Evolutionary conservation across 2,113 vertebrate genomes (phyloP).

Genomic region (Anolis carolinensis): DNA sequence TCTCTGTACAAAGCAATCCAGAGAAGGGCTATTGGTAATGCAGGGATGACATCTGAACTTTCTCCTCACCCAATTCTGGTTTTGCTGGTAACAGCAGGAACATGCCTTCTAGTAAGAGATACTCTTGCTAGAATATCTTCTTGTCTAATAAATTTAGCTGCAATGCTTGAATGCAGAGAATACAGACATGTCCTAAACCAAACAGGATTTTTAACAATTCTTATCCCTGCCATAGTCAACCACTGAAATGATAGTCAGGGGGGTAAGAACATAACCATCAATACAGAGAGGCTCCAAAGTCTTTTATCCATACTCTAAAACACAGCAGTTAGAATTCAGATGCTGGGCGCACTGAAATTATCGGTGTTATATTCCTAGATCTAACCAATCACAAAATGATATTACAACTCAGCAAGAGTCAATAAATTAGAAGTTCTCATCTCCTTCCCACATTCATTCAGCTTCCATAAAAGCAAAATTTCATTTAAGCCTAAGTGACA

Average conservation of each 20-base stretch:
- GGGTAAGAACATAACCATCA: neutral
- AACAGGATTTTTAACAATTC: neutral
- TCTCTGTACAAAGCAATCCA: neutral
- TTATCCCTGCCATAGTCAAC: neutral
- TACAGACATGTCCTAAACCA: neutral
- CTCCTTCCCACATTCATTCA: constrained; percentile 14
- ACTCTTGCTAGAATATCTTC: neutral
- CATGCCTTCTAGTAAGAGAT: neutral
- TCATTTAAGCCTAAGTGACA: constrained; percentile 28
- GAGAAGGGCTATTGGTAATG: neutral
- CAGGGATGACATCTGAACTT: neutral
- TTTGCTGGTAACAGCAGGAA: neutral
- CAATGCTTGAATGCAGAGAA: neutral
- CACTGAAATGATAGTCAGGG: neutral
- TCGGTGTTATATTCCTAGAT: constrained; percentile 13
- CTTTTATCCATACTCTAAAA: constrained; percentile 23
- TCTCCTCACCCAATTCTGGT: neutral
- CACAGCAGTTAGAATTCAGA: constrained; percentile 33
- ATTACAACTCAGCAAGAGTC: constrained; percentile 13
- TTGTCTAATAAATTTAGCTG: no score
- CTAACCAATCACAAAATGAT: constrained; percentile 29
- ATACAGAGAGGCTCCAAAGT: neutral
- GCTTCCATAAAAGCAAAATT: constrained; percentile 28
- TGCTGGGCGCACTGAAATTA: constrained; percentile 27
- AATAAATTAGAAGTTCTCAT: constrained; percentile 23